Conservation (phyloP, 2,888 invertebrate species). For the Drosophila koepferae region DNA sequence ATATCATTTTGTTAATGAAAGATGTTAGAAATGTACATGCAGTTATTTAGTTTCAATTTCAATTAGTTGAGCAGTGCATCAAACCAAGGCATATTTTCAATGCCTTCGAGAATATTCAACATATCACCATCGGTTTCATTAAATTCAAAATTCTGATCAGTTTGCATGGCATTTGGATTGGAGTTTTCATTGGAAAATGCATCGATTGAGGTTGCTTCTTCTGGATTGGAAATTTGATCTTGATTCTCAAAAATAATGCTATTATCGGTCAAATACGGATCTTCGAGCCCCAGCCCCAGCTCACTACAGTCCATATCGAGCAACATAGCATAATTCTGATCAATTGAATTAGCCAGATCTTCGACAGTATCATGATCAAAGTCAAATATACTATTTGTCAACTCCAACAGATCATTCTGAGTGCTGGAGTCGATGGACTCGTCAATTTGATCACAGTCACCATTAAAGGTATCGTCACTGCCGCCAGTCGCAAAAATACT, state of each 20-base stretch:
- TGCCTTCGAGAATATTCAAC: slow-evolving; percentile 51
- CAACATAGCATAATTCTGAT: slow-evolving; percentile 55
- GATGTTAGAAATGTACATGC: slow-evolving; percentile 40
- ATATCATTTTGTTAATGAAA: background rate
- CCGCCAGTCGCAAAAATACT: slow-evolving; percentile 58
- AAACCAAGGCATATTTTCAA: slow-evolving; percentile 65
- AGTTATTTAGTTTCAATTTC: slow-evolving; percentile 13
- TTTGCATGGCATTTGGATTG: slow-evolving; percentile 17
- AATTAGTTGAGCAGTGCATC: slow-evolving; percentile 41
- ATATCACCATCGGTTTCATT: slow-evolving; percentile 49
- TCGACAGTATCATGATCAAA: slow-evolving; percentile 46
- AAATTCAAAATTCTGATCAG: slow-evolving; percentile 38
- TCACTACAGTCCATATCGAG: slow-evolving; percentile 56
- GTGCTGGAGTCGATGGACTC: slow-evolving; percentile 12
- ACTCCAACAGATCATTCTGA: slow-evolving; percentile 39
- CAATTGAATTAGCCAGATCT: slow-evolving; percentile 51
- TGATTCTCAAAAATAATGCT: slow-evolving; percentile 23
- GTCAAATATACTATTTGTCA: slow-evolving; percentile 49
- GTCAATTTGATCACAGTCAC: slow-evolving; percentile 19
- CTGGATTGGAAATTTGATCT: slow-evolving; percentile 17
- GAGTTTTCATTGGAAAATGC: slow-evolving; percentile 7
- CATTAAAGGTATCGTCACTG: slow-evolving; percentile 36
- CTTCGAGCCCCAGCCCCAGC: slow-evolving; percentile 40
- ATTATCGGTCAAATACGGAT: slow-evolving; percentile 15
- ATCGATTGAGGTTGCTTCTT: slow-evolving; percentile 10